Conservation (phyloP, 2,797 vertebrate genomes). For the Lates japonicus region DNA sequence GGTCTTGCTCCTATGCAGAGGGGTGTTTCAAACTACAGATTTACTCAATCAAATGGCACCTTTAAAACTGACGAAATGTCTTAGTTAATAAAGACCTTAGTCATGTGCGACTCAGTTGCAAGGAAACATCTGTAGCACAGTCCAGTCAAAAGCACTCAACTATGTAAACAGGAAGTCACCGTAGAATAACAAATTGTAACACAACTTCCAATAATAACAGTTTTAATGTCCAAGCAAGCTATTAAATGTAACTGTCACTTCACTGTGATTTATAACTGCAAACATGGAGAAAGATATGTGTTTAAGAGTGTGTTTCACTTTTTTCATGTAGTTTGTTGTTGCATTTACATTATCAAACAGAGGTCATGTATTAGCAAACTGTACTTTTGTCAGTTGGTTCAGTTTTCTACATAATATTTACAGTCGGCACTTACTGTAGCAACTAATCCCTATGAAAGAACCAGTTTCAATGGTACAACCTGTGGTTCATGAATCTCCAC, state of each 20-base stretch:
- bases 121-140: background rate
- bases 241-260: no score
- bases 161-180: background rate
- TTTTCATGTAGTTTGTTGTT: background rate
- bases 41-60: background rate
- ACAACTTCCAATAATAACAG: background rate
- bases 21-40: background rate
- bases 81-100: background rate
- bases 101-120: background rate
- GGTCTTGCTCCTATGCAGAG: background rate
- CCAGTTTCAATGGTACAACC: background rate
- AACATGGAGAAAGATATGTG: background rate
- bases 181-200: background rate
- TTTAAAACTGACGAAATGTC: background rate
- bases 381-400: background rate
- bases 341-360: background rate
- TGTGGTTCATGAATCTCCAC: background rate
- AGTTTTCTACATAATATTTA: background rate
- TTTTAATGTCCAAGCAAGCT: background rate
- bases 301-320: background rate
- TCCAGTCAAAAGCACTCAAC: background rate
- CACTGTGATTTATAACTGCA: background rate
- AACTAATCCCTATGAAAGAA: background rate
- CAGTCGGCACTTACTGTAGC: background rate
- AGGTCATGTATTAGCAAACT: background rate